Base-by-base conservation (phyloP, 2,113 vertebrate genomes). In the Rhipidura dahli region DNA sequence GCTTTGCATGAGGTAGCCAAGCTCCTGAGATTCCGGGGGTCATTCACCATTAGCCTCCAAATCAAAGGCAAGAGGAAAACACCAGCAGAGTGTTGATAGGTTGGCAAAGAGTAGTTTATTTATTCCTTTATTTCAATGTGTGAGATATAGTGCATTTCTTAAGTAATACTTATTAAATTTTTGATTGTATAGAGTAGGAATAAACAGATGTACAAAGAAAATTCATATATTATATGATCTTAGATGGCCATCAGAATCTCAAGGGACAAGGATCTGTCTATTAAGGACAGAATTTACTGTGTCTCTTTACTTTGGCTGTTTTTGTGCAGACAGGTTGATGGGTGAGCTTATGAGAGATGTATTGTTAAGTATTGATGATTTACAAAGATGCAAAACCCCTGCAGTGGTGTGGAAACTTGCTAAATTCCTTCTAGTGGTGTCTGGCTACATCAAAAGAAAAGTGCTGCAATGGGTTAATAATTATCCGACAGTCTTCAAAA, bases 121-220 rank as follows among this genome's bases (percentile, higher is more conserved):
- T 87, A 37, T 44, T 90, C 71, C 75, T 88, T 95, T 95, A 91
- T 92, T 97, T 91, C 93, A 90, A 22, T 79, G 73, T 49, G 56
- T 37, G 57, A 86, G 27, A 14, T 64, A 24, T 15, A 57, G 81
- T 31, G n/a, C 7, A 31, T 66, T 91, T 82, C 68, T 88, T 31
- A 91, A 70, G 80, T 84, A 86, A 70, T 73, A 89, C 65, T 69
- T 61, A 31, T 2, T 18, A 77, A 71, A 59, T 59, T 53, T 91
- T 50, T 39, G 31, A 30, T 87, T 91, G 51, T 35, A 45, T 83
- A 45, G 65, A 23, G 21, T 45, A 63, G 84, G 31, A 73, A 86
- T 42, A 66, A 49, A 78, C 27, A 78, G 5, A 47, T 69, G 6
- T 37, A 45, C 31, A 77, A 53, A 56, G 56, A 69, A 90, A 92